Evolutionary conservation across 2,797 vertebrate species (phyloP), one percentile per base, ranked within the genome.

Genomic region (Rallus crepitans): DNA sequence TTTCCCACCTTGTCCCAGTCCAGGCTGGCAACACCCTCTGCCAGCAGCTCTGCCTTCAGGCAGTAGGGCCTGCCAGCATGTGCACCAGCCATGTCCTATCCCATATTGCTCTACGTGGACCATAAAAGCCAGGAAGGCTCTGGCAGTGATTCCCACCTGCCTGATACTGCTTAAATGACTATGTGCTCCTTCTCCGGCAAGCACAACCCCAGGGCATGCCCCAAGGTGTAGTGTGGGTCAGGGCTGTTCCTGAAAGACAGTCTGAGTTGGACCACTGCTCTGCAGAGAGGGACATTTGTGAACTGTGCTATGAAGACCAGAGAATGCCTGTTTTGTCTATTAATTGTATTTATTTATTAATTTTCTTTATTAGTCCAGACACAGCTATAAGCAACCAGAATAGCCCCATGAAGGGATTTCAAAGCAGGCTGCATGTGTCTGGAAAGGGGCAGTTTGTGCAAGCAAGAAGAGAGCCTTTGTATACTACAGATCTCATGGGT

Each of bases 21-120:
- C 11, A 48, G 50, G 11, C 21, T 69, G 25, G 50, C n/a, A 48
- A 18, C 57, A 14, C 13, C 5, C 28, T 61, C 48, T 56, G 39
- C 15, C 50, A 75, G 23, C 11, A 12, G 12, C 13, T 2, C 37
- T 72, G 42, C 15, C n/a, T 72, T 61, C 21, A 63, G 70, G 33
- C 57, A 92, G 45, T 48, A 59, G 14, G 11, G 12, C 23, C 21
- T 72, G 64, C 56, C n/a, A 61, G 24, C 6, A 4, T 1, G 2
- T 16, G 28, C 16, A 17, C 17, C 1, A 2, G 21, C 27, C 40
- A 8, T 0, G 1, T 70, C 18, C 21, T 18, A 27, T 42, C 27
- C 28, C 45, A 37, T 76, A n/a, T 7, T 66, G 31, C 17, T 31
- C 35, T 72, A 37, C 4, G 15, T 1, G 8, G 55, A 35, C 33